Evolutionary conservation across 2,888 invertebrate species (phyloP), one percentile per base, ranked within the genome.

Genomic region (Aphidoletes aphidimyza): DNA sequence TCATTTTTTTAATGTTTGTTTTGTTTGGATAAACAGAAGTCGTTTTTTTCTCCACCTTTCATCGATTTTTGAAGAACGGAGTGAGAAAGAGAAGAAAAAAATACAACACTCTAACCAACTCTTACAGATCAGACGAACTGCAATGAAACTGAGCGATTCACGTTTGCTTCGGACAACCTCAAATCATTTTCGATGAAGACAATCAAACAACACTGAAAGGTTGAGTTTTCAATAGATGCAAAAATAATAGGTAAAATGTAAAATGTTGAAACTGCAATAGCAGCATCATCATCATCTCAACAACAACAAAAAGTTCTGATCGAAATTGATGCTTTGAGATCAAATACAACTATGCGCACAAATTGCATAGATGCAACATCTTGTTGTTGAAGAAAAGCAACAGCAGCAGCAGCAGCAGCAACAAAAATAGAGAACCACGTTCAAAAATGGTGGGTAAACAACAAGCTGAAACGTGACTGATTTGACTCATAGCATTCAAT

Each of bases 381-480:
- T 54, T 54, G n/a, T 54, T 22, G 22, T 6, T 54, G 54, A 22
- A 22, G 22, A 47, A 19, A 26, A 22, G 54, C n/a, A 54, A 54
- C 26, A 54, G n/a, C 22, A 54, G 11, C n/a, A 69, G 34, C 17
- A n/a, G n/a, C n/a, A n/a, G 34, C 26, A 69, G 22, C 54, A 26
- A 69, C 14, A 69, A 14, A 69, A 9, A 30, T 0, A 42, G 42
- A 6, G 42, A 6, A 30, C 69, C 54, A 69, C 69, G 30, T 69
- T 3, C 9, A 69, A 69, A 69, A 69, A 19, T 14, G 69, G 69
- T 19, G 30, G 69, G 30, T 69, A 30, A 30, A 69, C 69, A 69
- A 69, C 69, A 30, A 69, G 69, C 34, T 69, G 69, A 69, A 69
- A 69, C 69, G 69, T 69, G 69, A 69, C 69, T 69, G 69, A 30